Evolutionary conservation across 2,888 invertebrate species (phyloP).

Genomic region (Tetheella fluctuosa): DNA sequence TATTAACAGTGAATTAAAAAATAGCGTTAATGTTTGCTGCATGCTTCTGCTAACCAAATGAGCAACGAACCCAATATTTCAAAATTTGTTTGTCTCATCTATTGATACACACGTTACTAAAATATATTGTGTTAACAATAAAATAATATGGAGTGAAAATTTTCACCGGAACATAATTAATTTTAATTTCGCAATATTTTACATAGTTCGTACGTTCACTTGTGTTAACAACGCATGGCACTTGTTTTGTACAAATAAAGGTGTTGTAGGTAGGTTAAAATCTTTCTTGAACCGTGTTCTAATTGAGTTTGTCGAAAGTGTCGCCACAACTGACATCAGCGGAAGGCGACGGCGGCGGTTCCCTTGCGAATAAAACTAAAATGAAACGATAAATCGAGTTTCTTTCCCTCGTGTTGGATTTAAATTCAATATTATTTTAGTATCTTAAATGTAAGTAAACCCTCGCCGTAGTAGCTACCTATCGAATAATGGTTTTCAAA

Average conservation of each 20-base stretch:
- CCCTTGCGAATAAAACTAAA: neutral
- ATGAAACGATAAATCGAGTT: neutral
- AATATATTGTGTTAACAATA: too few relatives aligned
- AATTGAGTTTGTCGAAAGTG: neutral
- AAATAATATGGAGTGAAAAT: too few relatives aligned
- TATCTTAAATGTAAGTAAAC: neutral
- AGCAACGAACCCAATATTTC: too few relatives aligned
- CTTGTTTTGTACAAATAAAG: conserved; percentile 4
- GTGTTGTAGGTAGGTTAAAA: neutral
- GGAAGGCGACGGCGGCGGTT: neutral
- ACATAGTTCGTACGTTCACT: neutral
- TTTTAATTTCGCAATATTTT: neutral
- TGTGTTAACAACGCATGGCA: conserved; percentile 1
- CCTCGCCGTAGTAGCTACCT: neutral
- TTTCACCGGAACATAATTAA: neutral
- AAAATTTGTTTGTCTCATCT: too few relatives aligned
- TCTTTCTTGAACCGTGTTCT: conserved; percentile 3
- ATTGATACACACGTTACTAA: too few relatives aligned
- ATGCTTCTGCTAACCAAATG: too few relatives aligned
- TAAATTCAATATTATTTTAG: neutral
- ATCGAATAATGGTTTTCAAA: neutral
- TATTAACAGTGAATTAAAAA: too few relatives aligned
- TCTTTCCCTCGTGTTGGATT: neutral
- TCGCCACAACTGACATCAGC: neutral
- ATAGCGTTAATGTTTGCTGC: too few relatives aligned